Base-by-base conservation (phyloP, 2,888 invertebrate genomes). In the Philereme vetulata region DNA sequence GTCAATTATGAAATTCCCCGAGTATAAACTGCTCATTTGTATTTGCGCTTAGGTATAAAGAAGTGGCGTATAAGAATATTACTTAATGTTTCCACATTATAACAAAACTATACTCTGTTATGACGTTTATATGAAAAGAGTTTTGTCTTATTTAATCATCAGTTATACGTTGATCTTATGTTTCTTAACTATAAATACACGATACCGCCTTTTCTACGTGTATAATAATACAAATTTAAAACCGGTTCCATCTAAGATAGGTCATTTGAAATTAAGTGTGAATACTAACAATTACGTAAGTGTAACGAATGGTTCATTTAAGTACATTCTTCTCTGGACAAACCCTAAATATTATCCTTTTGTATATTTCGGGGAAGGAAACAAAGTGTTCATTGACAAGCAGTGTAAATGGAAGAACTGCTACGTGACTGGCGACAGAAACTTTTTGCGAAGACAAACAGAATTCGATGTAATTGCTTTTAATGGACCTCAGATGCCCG, bases 351-450 rank as follows among this genome's bases (percentile, higher is more conserved):
- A 75, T 5, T 70, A 70, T 34, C 87, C 86, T 4, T 85, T 85
- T 46, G 46, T 71, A 8, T 82, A 82, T 59, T 79, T 88, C 5
- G 81, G 75, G 1, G 74, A 80, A 46, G 88, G 87, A 6, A 77
- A 74, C 49, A 62, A 66, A 34, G 59, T 79, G 4, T 89, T 90
- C 60, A 58, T 72, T 21, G 70, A 77, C 2, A 82, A 76, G 67
- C 78, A 73, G 3, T 90, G 89, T 63, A 54, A 72, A 52, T 84
- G 75, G 67, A 74, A 54, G 0, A 89, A 90, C 65, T 90, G 89
- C 63, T 84, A 80, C 53, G 80, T 89, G 4, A 88, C 88, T 1
- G 74, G 71, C 8, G 74, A 86, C 40, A 72, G 77, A 38, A 65
- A 72, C 21, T 71, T 71, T 51, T 71, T 84, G 10, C 72, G 71